phyloP scores from a whole-genome alignment of 2,113 vertebrate genomes.

The Chunga burmeisteri region DNA sequence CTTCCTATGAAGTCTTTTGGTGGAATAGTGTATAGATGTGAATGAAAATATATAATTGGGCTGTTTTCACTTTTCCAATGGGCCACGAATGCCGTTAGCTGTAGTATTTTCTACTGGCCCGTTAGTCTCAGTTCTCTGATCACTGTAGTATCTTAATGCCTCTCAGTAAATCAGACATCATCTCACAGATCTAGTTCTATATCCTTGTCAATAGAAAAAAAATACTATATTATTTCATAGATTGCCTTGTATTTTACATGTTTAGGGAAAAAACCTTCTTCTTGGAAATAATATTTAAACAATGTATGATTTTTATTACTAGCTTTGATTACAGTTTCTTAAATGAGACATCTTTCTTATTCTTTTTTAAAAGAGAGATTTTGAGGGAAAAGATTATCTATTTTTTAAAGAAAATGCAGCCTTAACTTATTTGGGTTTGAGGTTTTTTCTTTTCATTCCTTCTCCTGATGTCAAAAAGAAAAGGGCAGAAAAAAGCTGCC shows the following conservation, averaged over 20 bases:
- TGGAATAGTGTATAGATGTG: not conserved
- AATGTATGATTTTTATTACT: not conserved
- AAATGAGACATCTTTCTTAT: not conserved
- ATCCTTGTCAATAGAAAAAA: not conserved
- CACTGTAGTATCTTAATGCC: not conserved
- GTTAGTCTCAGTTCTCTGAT: not conserved
- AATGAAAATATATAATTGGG: not conserved
- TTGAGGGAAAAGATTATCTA: not conserved
- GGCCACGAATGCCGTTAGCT: not conserved
- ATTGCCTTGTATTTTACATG: not conserved
- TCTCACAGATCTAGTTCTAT: not conserved
- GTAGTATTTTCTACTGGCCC: not conserved
- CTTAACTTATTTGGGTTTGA: not conserved
- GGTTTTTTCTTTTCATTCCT: not conserved
- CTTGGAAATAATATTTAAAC: not conserved
- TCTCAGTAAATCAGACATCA: not conserved
- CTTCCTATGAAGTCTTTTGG: not conserved
- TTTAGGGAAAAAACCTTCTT: not conserved
- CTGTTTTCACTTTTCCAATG: not conserved
- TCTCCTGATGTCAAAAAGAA: not conserved
- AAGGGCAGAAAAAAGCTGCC: not conserved
- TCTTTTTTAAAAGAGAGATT: not conserved
- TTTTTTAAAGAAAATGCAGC: not conserved
- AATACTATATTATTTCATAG: not conserved
- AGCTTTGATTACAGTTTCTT: not conserved